Evolutionary conservation across 2,797 vertebrate species (phyloP).

Genomic region (Labeo calbasu): DNA sequence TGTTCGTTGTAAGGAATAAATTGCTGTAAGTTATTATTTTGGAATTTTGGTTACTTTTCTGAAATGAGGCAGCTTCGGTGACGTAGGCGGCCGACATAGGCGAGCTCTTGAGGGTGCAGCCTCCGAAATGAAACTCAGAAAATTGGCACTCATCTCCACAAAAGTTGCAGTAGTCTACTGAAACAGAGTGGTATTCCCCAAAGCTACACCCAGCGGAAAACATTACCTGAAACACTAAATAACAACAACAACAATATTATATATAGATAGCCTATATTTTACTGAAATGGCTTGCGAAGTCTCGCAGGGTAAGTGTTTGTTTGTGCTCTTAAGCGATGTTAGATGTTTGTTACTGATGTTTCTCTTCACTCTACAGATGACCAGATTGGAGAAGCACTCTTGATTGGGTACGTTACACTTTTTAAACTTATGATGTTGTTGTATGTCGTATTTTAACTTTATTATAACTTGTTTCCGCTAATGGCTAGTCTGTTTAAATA

Average conservation of each 20-base stretch:
- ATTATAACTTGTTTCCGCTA: neutral
- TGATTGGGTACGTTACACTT: conserved; percentile 38
- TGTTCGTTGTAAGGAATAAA: neutral
- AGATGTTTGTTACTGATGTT: neutral
- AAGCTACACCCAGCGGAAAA: neutral
- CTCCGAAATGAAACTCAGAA: neutral
- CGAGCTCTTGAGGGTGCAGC: neutral
- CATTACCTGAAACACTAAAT: neutral
- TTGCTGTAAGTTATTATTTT: neutral
- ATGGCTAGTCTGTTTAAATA: neutral
- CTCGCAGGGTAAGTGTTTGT: conserved; percentile 36
- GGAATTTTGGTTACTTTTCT: neutral
- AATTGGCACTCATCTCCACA: neutral
- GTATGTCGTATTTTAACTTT: neutral
- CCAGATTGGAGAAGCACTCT: conserved; percentile 49
- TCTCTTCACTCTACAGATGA: conserved; percentile 30
- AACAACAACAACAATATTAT: neutral
- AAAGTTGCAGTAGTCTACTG: neutral
- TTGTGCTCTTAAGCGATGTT: neutral
- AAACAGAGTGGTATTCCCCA: neutral
- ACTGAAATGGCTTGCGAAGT: conserved; percentile 30
- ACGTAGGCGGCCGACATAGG: neutral
- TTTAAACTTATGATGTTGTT: neutral
- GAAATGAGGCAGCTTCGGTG: neutral
- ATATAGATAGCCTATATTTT: neutral